Percentiles rank a stretch among this genome's conserved stretches.
phyloP scores from a whole-genome alignment of 2,113 vertebrate species.

The Nycticebus coucang region DNA sequence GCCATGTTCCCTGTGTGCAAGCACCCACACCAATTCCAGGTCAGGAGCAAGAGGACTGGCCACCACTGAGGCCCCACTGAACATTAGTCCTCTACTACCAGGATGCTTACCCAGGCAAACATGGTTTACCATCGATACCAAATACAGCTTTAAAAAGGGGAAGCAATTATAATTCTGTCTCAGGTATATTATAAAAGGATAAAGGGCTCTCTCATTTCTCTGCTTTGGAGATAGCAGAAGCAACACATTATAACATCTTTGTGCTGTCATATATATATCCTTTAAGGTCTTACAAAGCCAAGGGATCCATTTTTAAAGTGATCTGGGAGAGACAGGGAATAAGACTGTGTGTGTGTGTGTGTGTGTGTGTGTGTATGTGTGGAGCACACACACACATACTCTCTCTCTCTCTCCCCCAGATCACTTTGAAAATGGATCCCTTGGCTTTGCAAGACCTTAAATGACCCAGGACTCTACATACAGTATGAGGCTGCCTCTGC shows the following conservation, averaged over 20 bases:
- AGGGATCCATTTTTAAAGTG: background rate
- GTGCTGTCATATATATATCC: background rate
- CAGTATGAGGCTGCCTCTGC: background rate
- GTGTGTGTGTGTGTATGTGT: fast-evolving
- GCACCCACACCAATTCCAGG: fast-evolving
- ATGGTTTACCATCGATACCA: background rate
- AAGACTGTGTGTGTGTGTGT: background rate
- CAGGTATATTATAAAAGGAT: background rate
- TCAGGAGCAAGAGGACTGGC: background rate
- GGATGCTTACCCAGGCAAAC: background rate
- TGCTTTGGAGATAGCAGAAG: background rate
- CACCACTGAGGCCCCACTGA: background rate
- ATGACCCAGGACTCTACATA: background rate
- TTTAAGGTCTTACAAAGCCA: background rate
- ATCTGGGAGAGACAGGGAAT: too few relatives aligned
- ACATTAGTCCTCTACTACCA: background rate
- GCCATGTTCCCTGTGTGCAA: fast-evolving
- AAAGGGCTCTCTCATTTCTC: background rate
- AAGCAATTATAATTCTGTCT: background rate
- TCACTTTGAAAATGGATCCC: background rate
- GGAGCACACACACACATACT: too few relatives aligned
- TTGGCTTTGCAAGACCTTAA: background rate
- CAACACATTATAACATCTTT: background rate
- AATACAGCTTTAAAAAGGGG: background rate
- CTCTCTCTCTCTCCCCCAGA: too few relatives aligned